Percentiles rank a stretch among this genome's conserved stretches.
Conservation (phyloP, 2,113 vertebrate species). For the Corythornis vintsioides region DNA sequence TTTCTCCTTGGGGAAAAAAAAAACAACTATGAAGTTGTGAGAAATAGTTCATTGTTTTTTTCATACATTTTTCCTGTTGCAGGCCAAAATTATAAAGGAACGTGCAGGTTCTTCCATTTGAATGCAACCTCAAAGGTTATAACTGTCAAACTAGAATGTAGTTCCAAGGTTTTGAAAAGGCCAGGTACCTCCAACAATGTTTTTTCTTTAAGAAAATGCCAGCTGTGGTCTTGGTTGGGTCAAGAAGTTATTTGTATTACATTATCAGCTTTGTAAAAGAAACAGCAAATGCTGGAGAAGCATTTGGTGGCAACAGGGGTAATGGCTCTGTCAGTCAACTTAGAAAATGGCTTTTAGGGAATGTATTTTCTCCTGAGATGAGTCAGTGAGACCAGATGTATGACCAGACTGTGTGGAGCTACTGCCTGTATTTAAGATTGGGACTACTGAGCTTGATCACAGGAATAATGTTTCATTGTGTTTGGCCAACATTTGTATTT, state of each 20-base stretch:
- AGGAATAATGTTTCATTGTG: not conserved
- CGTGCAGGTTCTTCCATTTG: not conserved
- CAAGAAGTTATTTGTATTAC: conserved; percentile 14
- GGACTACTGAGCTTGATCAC: not conserved
- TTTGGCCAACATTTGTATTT: not conserved
- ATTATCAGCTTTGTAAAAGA: not conserved
- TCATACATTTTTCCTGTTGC: not conserved
- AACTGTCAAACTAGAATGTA: conserved; percentile 41
- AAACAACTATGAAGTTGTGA: not conserved
- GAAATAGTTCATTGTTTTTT: not conserved
- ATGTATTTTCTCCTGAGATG: not conserved
- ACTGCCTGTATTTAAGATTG: not conserved
- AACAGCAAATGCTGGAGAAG: not conserved
- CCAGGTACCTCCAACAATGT: not conserved
- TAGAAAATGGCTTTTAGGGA: not conserved
- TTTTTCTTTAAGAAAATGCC: conserved; percentile 24
- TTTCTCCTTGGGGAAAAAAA: not conserved
- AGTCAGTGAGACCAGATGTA: not conserved
- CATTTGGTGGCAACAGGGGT: not conserved
- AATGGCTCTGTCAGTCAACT: not conserved
- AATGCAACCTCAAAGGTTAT: conserved; percentile 31
- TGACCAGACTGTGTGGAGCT: not conserved
- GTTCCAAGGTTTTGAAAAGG: conserved; percentile 41
- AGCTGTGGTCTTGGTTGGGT: not conserved
- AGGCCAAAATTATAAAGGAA: not conserved